Evolutionary conservation across 2,888 invertebrate species (phyloP).

Genomic region (Hypselothyrea guttata): DNA sequence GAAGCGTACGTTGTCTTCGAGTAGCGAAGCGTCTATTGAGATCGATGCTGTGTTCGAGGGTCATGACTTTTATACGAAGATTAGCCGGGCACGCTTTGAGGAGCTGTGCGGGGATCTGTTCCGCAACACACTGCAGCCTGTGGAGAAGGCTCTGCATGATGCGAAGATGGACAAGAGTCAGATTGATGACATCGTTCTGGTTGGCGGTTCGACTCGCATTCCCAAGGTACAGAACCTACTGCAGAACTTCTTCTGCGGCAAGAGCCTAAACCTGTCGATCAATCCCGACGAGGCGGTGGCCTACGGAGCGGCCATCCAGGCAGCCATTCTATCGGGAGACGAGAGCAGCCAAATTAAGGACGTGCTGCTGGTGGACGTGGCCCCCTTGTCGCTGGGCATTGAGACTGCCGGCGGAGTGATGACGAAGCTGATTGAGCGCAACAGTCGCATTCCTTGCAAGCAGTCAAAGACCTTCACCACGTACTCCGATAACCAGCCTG

Average conservation of each 20-base stretch:
- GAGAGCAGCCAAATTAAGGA: conserved; percentile 89
- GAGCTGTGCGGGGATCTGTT: conserved; percentile 89
- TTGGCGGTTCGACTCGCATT: conserved; percentile 91
- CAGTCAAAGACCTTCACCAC: conserved; percentile 90
- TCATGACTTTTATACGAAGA: conserved; percentile 87
- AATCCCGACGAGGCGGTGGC: conserved; percentile 93
- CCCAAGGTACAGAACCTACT: conserved; percentile 90
- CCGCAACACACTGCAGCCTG: conserved; percentile 89
- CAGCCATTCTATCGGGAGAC: conserved; percentile 87
- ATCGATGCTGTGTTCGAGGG: conserved; percentile 90
- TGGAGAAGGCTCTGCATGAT: conserved; percentile 89
- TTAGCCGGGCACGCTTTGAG: conserved; percentile 91
- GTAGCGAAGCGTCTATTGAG: conserved; percentile 89
- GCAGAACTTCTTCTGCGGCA: conserved; percentile 89
- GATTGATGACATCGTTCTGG: conserved; percentile 90
- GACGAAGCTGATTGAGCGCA: conserved; percentile 89
- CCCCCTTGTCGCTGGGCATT: conserved; percentile 88
- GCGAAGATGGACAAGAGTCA: conserved; percentile 89
- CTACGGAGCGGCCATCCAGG: conserved; percentile 90
- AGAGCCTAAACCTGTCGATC: conserved; percentile 88
- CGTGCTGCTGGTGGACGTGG: conserved; percentile 87
- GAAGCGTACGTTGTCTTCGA: conserved; percentile 89
- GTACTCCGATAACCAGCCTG: conserved; percentile 91
- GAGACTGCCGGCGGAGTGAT: conserved; percentile 93
- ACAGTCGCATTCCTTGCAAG: conserved; percentile 88